Percentiles rank a stretch among this genome's conserved stretches.
These are phyloP conservation scores for Mesorhabditis sp. DNA, from an alignment of 2,888 invertebrate genomes.

Conservation along the genomic window DNA sequence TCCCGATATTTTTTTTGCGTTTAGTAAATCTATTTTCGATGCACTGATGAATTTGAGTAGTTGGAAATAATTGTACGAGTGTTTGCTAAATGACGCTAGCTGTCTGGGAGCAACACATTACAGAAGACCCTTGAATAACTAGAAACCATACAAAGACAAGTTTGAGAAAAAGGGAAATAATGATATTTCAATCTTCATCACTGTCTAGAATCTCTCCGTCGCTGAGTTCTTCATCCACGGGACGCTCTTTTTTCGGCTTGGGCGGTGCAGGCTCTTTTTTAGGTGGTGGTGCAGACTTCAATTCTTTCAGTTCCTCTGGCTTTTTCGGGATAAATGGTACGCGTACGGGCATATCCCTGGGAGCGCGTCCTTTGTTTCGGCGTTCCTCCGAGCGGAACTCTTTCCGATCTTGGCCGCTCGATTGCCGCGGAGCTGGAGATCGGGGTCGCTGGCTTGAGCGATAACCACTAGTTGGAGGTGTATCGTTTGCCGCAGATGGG, in stretches of 20 bases:
- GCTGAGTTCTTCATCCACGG: constrained; percentile 50
- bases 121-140: background rate
- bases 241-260: constrained; percentile 36
- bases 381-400: background rate
- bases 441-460: background rate
- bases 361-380: background rate
- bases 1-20: too few species aligned
- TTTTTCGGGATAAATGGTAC: constrained; percentile 9
- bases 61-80: too few species aligned
- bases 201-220: constrained; percentile 55
- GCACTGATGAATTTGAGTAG: too few species aligned
- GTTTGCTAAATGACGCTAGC: too few species aligned
- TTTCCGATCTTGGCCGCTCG: background rate
- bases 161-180: background rate
- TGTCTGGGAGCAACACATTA: too few species aligned
- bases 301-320: constrained; percentile 10
- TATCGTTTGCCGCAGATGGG: too few species aligned
- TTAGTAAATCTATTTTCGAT: too few species aligned
- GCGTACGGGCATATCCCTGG: background rate
- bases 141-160: constrained; percentile 2
- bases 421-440: background rate
- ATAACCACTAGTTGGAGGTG: too few species aligned
- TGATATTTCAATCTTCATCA: constrained; percentile 30
- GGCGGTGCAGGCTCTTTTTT: constrained; percentile 15
- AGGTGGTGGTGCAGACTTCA: constrained; percentile 8